A percentile compares a stretch with the other conserved stretches of the same genome.
Evolutionary conservation across 2,888 invertebrate species (phyloP).

Genomic region (Therioaphis trifolii): DNA sequence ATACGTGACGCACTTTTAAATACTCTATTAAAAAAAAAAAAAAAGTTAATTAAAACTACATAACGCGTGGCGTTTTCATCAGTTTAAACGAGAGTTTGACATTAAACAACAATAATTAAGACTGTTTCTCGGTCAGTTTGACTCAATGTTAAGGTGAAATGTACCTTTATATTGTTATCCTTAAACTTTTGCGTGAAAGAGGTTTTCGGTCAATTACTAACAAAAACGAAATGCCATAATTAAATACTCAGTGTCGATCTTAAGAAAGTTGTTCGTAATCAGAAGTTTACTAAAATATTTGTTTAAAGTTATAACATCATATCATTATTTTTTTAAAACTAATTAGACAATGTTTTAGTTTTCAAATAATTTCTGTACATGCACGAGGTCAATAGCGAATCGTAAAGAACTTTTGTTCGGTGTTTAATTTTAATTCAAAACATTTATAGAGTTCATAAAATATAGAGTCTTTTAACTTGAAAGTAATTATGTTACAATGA

Average conservation of each 20-base stretch:
- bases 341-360: not conserved
- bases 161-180: not conserved
- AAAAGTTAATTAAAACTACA: slow-evolving; percentile 15
- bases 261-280: not conserved
- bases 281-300: slow-evolving; percentile 7
- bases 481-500: too few relatives aligned
- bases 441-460: too few relatives aligned
- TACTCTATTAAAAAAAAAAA: slow-evolving; percentile 22
- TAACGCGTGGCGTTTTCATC: slow-evolving; percentile 6
- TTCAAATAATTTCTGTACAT: not conserved
- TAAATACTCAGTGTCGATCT: not conserved
- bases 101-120: slow-evolving; percentile 24
- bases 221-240: slow-evolving; percentile 1
- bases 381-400: too few relatives aligned
- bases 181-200: not conserved
- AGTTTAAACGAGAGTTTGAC: slow-evolving; percentile 8
- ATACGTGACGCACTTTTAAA: slow-evolving; percentile 45
- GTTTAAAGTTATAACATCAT: not conserved
- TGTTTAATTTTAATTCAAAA: not conserved
- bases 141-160: not conserved
- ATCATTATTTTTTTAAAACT: not conserved
- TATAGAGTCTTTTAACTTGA: too few relatives aligned
- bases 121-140: slow-evolving; percentile 9
- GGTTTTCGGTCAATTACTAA: not conserved
- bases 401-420: too few relatives aligned